These are phyloP conservation scores for Sisor rabdophorus DNA, from an alignment of 2,113 vertebrate species.

Conservation along the genomic window DNA sequence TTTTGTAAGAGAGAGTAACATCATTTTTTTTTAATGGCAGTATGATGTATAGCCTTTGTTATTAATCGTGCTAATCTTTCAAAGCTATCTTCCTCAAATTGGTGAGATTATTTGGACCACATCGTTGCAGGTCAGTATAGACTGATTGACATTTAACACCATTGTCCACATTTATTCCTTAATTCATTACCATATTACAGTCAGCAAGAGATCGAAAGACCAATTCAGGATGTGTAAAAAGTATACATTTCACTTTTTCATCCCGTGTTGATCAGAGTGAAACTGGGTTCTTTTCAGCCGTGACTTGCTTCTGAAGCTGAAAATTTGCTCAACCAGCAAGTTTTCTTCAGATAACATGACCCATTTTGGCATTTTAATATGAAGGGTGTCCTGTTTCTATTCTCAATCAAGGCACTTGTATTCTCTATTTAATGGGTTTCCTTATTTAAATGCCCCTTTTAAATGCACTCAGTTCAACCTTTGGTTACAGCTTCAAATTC, in stretches of 20 bases:
- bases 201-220: slow-evolving; percentile 28
- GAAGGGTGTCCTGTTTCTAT: slow-evolving; percentile 9
- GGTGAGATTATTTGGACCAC: slow-evolving; percentile 52
- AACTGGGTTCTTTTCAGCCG: slow-evolving; percentile 52
- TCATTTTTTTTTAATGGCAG: slow-evolving; percentile 65
- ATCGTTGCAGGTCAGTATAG: slow-evolving; percentile 65
- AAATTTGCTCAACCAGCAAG: slow-evolving; percentile 89
- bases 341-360: slow-evolving; percentile 61
- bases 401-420: slow-evolving; percentile 39
- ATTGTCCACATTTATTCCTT: slow-evolving; percentile 14
- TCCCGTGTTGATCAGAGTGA: slow-evolving; percentile 58
- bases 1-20: slow-evolving; percentile 41
- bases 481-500: slow-evolving; percentile 71
- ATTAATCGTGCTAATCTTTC: slow-evolving; percentile 36
- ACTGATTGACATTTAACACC: slow-evolving; percentile 51
- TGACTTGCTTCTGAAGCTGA: slow-evolving; percentile 58
- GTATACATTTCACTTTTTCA: slow-evolving; percentile 20
- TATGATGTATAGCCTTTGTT: slow-evolving; percentile 55
- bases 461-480: slow-evolving; percentile 68
- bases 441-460: slow-evolving; percentile 37
- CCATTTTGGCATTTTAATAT: neutral
- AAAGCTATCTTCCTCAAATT: slow-evolving; percentile 40
- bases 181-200: slow-evolving; percentile 33
- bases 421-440: slow-evolving; percentile 15
- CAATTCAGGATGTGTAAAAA: slow-evolving; percentile 28